Conservation (phyloP, 2,888 invertebrate species). For the Rhimphoctona megacephalus region DNA sequence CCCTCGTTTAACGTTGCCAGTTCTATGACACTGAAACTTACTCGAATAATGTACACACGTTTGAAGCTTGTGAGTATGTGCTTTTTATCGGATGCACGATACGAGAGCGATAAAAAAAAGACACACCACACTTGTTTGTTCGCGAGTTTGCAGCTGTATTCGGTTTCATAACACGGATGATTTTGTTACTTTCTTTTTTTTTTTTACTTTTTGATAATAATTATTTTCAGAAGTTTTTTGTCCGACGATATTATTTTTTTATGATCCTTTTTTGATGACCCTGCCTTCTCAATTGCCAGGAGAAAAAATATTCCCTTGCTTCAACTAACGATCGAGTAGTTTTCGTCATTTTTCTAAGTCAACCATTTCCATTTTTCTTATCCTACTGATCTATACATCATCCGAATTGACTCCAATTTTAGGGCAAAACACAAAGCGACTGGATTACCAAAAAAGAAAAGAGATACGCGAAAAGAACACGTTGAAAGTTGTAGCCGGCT, state of each 20-base stretch:
- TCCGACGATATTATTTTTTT: conserved; percentile 1
- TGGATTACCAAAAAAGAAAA: conserved; percentile 29
- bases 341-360: background rate
- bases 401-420: conserved; percentile 37
- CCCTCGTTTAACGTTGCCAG: conserved; percentile 63
- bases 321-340: background rate
- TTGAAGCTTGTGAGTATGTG: background rate
- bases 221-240: background rate
- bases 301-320: background rate
- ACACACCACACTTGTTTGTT: conserved; percentile 24
- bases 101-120: conserved; percentile 73
- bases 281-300: background rate
- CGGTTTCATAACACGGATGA: background rate
- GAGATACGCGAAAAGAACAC: background rate
- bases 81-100: conserved; percentile 74
- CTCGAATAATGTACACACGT: conserved; percentile 23
- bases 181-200: conserved; percentile 19
- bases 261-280: background rate
- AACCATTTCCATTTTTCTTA: conserved; percentile 15
- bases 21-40: conserved; percentile 41
- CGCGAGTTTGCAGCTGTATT: conserved; percentile 23
- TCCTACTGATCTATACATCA: conserved; percentile 35
- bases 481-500: conserved; percentile 3
- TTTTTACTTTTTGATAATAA: background rate
- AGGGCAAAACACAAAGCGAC: conserved; percentile 24